Conservation (phyloP, 1,140 invertebrate species). For the Drosophila albomicans region DNA sequence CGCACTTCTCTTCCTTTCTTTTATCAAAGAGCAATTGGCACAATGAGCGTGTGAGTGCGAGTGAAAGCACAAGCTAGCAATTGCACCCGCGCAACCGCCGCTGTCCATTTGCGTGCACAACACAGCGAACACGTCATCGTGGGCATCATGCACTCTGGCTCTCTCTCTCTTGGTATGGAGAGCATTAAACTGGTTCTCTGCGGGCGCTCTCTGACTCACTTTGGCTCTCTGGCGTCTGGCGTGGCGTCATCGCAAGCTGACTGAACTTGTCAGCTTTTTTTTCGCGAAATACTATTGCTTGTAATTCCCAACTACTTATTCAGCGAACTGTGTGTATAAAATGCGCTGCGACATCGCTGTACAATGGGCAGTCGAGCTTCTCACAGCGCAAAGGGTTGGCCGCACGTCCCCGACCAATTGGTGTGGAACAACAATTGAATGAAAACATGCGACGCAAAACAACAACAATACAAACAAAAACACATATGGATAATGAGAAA, state of each 20-base stretch:
- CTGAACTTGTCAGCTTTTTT: background rate
- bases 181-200: slow-evolving; percentile 7
- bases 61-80: too few relatives aligned
- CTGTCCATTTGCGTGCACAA: too few relatives aligned
- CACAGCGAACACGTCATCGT: too few relatives aligned
- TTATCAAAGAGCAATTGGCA: too few relatives aligned
- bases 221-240: background rate
- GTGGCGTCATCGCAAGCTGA: slow-evolving; percentile 3
- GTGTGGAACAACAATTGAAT: slow-evolving; percentile 30
- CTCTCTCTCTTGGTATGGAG: background rate
- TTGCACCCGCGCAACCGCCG: background rate
- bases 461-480: background rate
- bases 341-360: background rate
- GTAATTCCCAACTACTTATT: slow-evolving; percentile 47
- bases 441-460: background rate
- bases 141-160: background rate
- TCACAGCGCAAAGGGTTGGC: slow-evolving; percentile 45
- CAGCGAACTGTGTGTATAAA: slow-evolving; percentile 11
- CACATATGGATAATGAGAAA: slow-evolving; percentile 1
- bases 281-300: slow-evolving; percentile 8
- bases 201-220: background rate
- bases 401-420: slow-evolving; percentile 38
- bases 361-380: slow-evolving; percentile 32
- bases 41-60: too few relatives aligned
- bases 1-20: too few relatives aligned